Conservation (phyloP, 2,888 invertebrate species). For the Noctuana brunneofusca region DNA sequence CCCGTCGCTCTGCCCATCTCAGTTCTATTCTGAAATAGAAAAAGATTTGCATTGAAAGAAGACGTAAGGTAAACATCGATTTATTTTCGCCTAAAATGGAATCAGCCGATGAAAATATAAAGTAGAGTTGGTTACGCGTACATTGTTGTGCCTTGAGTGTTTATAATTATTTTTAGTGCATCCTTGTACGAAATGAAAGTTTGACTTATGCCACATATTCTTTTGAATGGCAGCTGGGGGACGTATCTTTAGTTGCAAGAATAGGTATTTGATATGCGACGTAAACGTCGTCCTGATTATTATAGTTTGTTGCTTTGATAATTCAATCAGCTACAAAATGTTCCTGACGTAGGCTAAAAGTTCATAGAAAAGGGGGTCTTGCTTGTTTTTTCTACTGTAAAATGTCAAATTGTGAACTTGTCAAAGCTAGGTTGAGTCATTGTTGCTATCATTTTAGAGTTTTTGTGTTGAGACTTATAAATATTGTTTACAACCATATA, state of each 20-base stretch:
- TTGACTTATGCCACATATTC: slow-evolving; percentile 84
- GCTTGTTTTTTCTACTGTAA: slow-evolving; percentile 74
- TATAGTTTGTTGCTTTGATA: slow-evolving; percentile 55
- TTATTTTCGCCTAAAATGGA: slow-evolving; percentile 74
- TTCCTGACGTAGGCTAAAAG: slow-evolving; percentile 54
- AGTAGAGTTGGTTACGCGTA: slow-evolving; percentile 50
- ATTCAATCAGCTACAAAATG: slow-evolving; percentile 44
- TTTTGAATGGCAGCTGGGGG: slow-evolving; percentile 82
- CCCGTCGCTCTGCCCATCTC: too few species aligned
- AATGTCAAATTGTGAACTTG: slow-evolving; percentile 81
- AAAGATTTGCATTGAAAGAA: slow-evolving; percentile 79
- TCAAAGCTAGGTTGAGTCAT: slow-evolving; percentile 82
- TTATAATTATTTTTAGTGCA: slow-evolving; percentile 81
- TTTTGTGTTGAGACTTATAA: slow-evolving; percentile 51
- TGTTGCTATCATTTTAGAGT: slow-evolving; percentile 62
- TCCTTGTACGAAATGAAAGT: slow-evolving; percentile 83
- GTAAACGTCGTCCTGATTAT: slow-evolving; percentile 61
- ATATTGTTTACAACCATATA: slow-evolving; percentile 53
- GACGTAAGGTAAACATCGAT: slow-evolving; percentile 84
- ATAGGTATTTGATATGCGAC: slow-evolving; percentile 68
- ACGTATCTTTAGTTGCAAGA: slow-evolving; percentile 74
- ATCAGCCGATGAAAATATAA: slow-evolving; percentile 61
- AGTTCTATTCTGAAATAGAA: slow-evolving; percentile 80
- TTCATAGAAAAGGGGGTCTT: slow-evolving; percentile 55
- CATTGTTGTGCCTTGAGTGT: slow-evolving; percentile 63